Conservation (phyloP, 2,888 invertebrate genomes). For the Mechanitis mazaeus region DNA sequence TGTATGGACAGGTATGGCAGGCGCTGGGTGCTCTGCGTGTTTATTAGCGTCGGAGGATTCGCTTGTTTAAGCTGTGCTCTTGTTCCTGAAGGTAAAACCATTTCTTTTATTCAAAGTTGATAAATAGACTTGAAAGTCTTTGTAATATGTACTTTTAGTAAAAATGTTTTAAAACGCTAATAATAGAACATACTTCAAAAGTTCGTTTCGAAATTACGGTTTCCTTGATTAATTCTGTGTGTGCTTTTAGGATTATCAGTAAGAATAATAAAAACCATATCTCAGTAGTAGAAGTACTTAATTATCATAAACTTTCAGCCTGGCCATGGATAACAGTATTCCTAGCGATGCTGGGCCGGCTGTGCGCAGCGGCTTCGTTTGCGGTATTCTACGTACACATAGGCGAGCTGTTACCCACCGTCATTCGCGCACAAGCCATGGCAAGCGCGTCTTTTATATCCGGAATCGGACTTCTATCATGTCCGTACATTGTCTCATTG, state of each 20-base stretch:
- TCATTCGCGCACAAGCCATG: slow-evolving; percentile 80
- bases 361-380: slow-evolving; percentile 81
- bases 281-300: not conserved
- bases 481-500: slow-evolving; percentile 80
- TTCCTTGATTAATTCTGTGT: too few species aligned
- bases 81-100: slow-evolving; percentile 77
- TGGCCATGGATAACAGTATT: slow-evolving; percentile 79
- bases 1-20: slow-evolving; percentile 80
- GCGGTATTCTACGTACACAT: slow-evolving; percentile 83
- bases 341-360: slow-evolving; percentile 80
- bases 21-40: slow-evolving; percentile 79
- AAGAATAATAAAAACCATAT: too few species aligned
- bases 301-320: slow-evolving; percentile 48
- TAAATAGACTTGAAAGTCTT: too few species aligned
- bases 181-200: not conserved
- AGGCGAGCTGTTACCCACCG: slow-evolving; percentile 81
- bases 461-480: slow-evolving; percentile 78
- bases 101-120: not conserved
- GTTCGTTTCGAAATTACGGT: too few species aligned
- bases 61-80: slow-evolving; percentile 80
- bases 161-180: too few species aligned
- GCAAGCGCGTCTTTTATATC: slow-evolving; percentile 80
- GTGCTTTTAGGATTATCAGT: too few species aligned
- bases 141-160: too few species aligned
- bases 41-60: slow-evolving; percentile 80